Evolutionary conservation across 2,113 vertebrate species (phyloP), one percentile per base, ranked within the genome.

Genomic region (Conger conger): DNA sequence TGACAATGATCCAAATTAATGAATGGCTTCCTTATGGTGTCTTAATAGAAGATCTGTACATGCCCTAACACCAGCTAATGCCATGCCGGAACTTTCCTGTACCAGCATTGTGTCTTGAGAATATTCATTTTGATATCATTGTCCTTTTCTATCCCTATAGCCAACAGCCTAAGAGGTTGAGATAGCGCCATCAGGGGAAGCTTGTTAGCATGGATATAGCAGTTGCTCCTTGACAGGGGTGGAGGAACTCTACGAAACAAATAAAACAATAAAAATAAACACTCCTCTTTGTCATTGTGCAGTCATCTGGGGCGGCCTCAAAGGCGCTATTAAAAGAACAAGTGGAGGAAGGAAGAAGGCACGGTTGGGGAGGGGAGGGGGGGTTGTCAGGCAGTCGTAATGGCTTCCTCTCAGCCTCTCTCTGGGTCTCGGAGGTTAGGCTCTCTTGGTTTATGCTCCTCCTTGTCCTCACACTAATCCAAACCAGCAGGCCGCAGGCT

Each of bases 241-340:
- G 68, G 68, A 33, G 68, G n/a, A 73, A 73, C 27, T 11, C 27
- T 17, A 73, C 9, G n/a, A 73, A 73, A 23, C 68, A 73, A 73
- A 73, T 73, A 33, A 73, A 73, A 73, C 68, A 73, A 30, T 73
- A 73, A n/a, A 73, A 73, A 73, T 73, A 73, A 73, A 27, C 68
- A 30, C 13, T 73, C 68, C 68, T 33, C 68, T 73, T 4, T 73
- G 4, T 73, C 68, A 73, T 30, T 63, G 57, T 63, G 57, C 57
- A 73, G n/a, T 30, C n/a, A 73, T 73, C 9, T 33, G 27, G 68
- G 68, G 68, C 7, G 11, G n/a, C 27, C 68, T 30, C 27, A 73
- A 33, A 73, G 68, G 68, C n/a, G 27, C 68, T 73, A 73, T 33
- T 33, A 73, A 73, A 27, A 63, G 57, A 63, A 63, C 57, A 63